Evolutionary conservation across 2,113 vertebrate genomes (phyloP).

Genomic region (Chauna torquata): DNA sequence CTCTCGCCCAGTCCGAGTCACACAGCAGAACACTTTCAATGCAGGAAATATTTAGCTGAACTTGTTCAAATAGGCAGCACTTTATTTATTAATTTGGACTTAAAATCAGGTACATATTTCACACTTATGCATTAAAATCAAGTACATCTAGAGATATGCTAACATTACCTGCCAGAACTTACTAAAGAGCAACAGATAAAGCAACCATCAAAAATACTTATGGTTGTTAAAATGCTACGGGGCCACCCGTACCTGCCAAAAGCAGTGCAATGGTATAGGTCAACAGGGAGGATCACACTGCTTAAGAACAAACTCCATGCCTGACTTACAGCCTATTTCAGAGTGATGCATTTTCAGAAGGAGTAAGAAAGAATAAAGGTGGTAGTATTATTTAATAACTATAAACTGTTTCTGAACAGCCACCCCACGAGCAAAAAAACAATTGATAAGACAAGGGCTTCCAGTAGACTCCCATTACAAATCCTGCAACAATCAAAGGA

Average conservation of each 20-base stretch:
- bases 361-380: not conserved
- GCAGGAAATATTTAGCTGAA: not conserved
- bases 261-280: not conserved
- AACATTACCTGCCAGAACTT: not conserved
- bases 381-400: not conserved
- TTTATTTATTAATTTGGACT: not conserved
- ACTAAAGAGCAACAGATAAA: not conserved
- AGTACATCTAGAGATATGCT: not conserved
- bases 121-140: not conserved
- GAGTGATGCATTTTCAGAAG: not conserved
- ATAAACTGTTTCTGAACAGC: not conserved
- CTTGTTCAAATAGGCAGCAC: accelerated
- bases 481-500: not conserved
- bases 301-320: not conserved
- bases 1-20: too few relatives aligned
- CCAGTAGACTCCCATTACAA: not conserved
- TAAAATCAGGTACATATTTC: not conserved
- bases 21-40: not conserved
- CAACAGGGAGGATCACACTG: accelerated
- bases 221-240: not conserved
- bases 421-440: not conserved
- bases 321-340: not conserved
- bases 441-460: not conserved
- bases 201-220: not conserved
- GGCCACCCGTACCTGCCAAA: accelerated